Evolutionary conservation across 2,797 vertebrate species (phyloP).

Genomic region (Brotula barbata): DNA sequence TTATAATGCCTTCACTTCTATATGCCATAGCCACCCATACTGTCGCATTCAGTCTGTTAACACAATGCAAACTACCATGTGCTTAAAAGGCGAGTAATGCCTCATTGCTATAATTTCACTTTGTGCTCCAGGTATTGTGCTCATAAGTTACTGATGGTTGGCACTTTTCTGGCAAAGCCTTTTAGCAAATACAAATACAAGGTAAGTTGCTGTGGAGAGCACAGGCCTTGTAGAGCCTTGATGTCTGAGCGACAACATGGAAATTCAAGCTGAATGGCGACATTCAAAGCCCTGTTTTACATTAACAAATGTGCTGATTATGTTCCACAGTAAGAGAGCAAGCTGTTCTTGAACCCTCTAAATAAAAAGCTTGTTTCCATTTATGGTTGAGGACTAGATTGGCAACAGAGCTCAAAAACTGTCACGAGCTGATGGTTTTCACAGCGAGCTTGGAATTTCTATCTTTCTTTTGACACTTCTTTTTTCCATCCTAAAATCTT

Average conservation of each 20-base stretch:
- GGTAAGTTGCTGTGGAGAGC: slow-evolving; percentile 51
- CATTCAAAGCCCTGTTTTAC: slow-evolving; percentile 64
- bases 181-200: slow-evolving; percentile 46
- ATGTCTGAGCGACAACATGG: slow-evolving; percentile 55
- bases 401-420: slow-evolving; percentile 50
- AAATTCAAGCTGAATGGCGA: slow-evolving; percentile 64
- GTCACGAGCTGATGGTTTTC: slow-evolving; percentile 43
- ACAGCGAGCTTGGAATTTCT: slow-evolving; percentile 32
- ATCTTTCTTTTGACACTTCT: slow-evolving; percentile 19
- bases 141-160: slow-evolving; percentile 48
- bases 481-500: slow-evolving; percentile 29
- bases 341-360: slow-evolving; percentile 70
- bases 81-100: slow-evolving; percentile 47
- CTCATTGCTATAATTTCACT: slow-evolving; percentile 47
- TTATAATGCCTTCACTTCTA: slow-evolving; percentile 2
- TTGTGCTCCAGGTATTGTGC: slow-evolving; percentile 48
- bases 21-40: slow-evolving; percentile 4
- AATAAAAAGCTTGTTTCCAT: slow-evolving; percentile 53
- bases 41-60: slow-evolving; percentile 36
- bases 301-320: slow-evolving; percentile 65
- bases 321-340: slow-evolving; percentile 67
- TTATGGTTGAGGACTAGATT: slow-evolving; percentile 15
- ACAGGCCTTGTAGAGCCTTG: slow-evolving; percentile 61
- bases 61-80: slow-evolving; percentile 42
- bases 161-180: slow-evolving; percentile 62